A percentile compares a stretch with the other conserved stretches of the same genome.
Conservation (phyloP, 2,797 vertebrate species). For the Discoglossus pictus region DNA sequence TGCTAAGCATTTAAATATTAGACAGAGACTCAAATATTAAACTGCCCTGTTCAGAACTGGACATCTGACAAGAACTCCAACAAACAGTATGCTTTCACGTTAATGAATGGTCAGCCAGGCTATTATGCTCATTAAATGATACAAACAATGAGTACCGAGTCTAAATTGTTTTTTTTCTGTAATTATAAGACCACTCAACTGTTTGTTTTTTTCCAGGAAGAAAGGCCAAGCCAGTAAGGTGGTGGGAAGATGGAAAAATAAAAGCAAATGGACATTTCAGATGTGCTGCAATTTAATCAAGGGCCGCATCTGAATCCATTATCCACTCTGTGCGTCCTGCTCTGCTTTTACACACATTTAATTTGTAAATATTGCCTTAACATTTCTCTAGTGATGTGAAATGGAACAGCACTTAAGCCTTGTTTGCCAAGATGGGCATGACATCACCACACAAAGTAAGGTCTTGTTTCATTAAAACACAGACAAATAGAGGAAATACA, state of each 20-base stretch:
- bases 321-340: constrained; percentile 15
- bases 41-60: too few relatives aligned
- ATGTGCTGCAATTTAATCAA: constrained; percentile 39
- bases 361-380: constrained; percentile 53
- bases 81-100: constrained; percentile 43
- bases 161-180: constrained; percentile 59
- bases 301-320: constrained; percentile 39
- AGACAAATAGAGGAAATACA: too few relatives aligned
- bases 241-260: constrained; percentile 32
- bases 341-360: constrained; percentile 43
- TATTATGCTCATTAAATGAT: constrained; percentile 59
- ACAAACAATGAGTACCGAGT: constrained; percentile 53
- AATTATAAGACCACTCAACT: constrained; percentile 53
- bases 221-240: constrained; percentile 22
- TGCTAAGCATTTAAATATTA: too few relatives aligned
- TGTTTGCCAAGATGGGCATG: constrained; percentile 17
- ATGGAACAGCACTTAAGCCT: constrained; percentile 19
- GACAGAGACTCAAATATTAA: too few relatives aligned
- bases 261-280: constrained; percentile 28
- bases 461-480: too few relatives aligned
- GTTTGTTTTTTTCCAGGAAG: constrained; percentile 54
- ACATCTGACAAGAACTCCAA: constrained; percentile 49
- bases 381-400: constrained; percentile 21
- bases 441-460: constrained; percentile 21
- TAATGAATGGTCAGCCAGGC: constrained; percentile 59